Base-by-base conservation (phyloP, 2,888 invertebrate genomes). In the Chironomus tentans region DNA sequence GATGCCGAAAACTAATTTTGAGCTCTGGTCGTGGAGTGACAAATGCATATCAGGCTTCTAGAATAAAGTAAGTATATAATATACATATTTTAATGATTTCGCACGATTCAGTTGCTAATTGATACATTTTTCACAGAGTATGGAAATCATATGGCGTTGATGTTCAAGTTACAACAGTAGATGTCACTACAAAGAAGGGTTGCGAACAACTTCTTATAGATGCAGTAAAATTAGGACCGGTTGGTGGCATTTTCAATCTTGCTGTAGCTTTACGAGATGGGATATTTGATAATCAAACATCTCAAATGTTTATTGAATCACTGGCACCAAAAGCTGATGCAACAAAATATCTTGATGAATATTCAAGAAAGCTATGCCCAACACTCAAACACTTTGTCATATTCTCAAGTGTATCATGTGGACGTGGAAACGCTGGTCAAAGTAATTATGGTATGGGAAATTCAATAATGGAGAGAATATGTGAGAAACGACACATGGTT, bases 381-480 rank as follows among this genome's bases (percentile, higher is more conserved):
- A 50, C 81, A 6, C 79, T 85, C 24, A 56, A 76, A 80, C 87
- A 90, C 85, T 95, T 94, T 82, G 93, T 94, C 0, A 88, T 91
- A 46, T 95, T 94, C 84, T 94, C 94, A 0, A 93, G 93, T 0
- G 91, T 94, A 10, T 90, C 91, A 0, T 93, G 93, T 81, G 94
- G 94, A 28, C 87, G 93, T 47, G 94, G 94, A 79, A 94, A 94
- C 82, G 89, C 90, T 12, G 94, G 93, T 2, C 94, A 95, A 84
- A 89, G 91, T 38, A 94, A 94, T 85, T 96, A 96, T 82, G 96
- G 94, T 24, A 91, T 92, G 86, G 91, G 94, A 68, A 97, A 96
- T 85, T 94, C 94, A 0, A 88, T 92, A 4, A 94, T 95, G 94
- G 89, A 89, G 80, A 82, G 88, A 68, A 84, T 89, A 76, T 88